These are phyloP conservation scores for Drosophila auraria DNA, from an alignment of 1,140 invertebrate genomes.

Conservation along the genomic window DNA sequence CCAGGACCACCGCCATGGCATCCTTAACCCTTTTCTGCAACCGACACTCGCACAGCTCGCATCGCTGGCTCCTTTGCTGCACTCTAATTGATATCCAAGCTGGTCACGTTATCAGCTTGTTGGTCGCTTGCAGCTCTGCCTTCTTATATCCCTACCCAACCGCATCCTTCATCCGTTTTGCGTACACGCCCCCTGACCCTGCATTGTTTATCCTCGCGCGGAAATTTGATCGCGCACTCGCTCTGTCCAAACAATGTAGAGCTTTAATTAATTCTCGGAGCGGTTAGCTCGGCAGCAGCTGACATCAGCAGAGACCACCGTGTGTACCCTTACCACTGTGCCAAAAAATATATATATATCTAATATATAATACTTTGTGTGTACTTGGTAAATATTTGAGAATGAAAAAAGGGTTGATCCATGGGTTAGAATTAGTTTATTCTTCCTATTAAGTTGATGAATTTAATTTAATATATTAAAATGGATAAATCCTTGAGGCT, in stretches of 20 bases:
- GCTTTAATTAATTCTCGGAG: slow-evolving; percentile 44
- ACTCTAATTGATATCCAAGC: slow-evolving; percentile 80
- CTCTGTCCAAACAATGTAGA: slow-evolving; percentile 33
- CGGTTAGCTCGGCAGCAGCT: slow-evolving; percentile 41
- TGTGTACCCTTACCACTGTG: slow-evolving; percentile 17
- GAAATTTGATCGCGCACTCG: slow-evolving; percentile 23
- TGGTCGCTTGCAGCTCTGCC: slow-evolving; percentile 57
- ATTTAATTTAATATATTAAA: too few species aligned
- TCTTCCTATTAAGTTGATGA: background rate
- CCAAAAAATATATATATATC: background rate
- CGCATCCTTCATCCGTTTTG: slow-evolving; percentile 24
- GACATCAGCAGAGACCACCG: slow-evolving; percentile 31
- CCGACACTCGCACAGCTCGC: slow-evolving; percentile 9
- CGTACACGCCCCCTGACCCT: slow-evolving; percentile 13
- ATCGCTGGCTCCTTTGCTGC: slow-evolving; percentile 42
- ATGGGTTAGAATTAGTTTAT: background rate
- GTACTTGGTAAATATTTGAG: background rate
- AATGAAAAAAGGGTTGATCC: background rate
- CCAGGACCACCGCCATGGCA: slow-evolving; percentile 22
- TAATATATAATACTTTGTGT: background rate
- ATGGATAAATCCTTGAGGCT: background rate
- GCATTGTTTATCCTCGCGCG: slow-evolving; percentile 37
- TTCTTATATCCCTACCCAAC: slow-evolving; percentile 6
- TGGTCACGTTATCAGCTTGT: slow-evolving; percentile 71
- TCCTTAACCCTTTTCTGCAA: slow-evolving; percentile 13